These are phyloP conservation scores for Opisthograptis luteolata DNA, from an alignment of 2,888 invertebrate genomes.

Conservation along the genomic window DNA sequence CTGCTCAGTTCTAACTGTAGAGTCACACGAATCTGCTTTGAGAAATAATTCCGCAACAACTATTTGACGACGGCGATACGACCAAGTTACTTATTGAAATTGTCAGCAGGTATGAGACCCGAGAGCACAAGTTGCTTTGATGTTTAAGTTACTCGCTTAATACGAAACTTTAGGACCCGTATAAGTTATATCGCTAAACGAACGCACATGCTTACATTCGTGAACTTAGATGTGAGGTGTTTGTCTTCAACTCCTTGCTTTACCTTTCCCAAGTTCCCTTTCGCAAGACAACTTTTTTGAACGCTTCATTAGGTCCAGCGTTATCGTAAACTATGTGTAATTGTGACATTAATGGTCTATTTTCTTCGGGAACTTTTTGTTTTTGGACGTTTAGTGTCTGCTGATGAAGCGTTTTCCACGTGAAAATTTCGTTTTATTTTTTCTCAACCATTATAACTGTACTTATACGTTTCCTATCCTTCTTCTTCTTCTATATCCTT, in stretches of 20 bases:
- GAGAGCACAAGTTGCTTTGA: slow-evolving; percentile 47
- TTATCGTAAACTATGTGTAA: neutral
- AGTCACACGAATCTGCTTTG: slow-evolving; percentile 16
- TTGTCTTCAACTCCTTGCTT: slow-evolving; percentile 34
- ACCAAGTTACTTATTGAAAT: slow-evolving; percentile 60
- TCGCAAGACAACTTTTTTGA: slow-evolving; percentile 16
- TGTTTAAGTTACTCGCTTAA: slow-evolving; percentile 58
- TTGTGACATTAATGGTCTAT: neutral
- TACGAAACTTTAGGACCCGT: slow-evolving; percentile 49
- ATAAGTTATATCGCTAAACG: slow-evolving; percentile 47
- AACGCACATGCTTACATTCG: slow-evolving; percentile 47
- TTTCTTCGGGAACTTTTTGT: neutral
- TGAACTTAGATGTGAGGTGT: slow-evolving; percentile 39
- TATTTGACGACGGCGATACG: slow-evolving; percentile 44
- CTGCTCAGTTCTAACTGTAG: slow-evolving; percentile 3
- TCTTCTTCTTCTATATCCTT: neutral
- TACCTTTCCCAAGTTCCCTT: slow-evolving; percentile 14
- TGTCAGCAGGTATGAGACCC: slow-evolving; percentile 50
- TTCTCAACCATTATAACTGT: too few relatives aligned
- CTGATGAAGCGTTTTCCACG: neutral
- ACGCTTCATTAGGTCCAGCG: slow-evolving; percentile 6
- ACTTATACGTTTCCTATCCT: neutral
- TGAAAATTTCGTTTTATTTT: neutral
- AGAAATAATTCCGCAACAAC: slow-evolving; percentile 33
- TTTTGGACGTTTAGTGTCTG: neutral